Evolutionary conservation across 2,888 invertebrate species (phyloP).

Genomic region (Chalcis sispes): DNA sequence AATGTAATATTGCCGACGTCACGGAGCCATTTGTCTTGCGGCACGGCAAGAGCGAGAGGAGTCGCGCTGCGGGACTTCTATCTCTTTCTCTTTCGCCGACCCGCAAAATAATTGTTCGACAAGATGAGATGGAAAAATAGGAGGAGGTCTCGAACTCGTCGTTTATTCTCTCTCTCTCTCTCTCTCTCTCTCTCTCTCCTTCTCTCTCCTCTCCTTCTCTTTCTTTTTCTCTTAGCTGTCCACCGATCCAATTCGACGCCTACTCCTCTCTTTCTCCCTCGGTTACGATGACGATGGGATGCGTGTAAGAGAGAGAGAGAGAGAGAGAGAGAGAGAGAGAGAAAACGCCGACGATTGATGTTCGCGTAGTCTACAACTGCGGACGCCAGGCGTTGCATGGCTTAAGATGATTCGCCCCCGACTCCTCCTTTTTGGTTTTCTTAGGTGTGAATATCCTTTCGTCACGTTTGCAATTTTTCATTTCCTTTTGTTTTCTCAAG

Average conservation of each 20-base stretch:
- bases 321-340: slow-evolving; percentile 25
- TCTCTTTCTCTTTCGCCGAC: slow-evolving; percentile 58
- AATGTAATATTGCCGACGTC: slow-evolving; percentile 75
- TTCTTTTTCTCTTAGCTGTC: slow-evolving; percentile 54
- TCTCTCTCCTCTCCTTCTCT: slow-evolving; percentile 61
- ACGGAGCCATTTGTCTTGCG: slow-evolving; percentile 74
- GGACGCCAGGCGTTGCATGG: slow-evolving; percentile 41
- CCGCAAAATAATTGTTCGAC: slow-evolving; percentile 71
- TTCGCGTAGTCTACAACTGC: slow-evolving; percentile 52
- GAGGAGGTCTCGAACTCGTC: slow-evolving; percentile 57
- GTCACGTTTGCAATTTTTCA: slow-evolving; percentile 28
- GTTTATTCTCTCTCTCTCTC: slow-evolving; percentile 43
- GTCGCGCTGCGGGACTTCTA: slow-evolving; percentile 71
- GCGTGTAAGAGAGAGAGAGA: neutral
- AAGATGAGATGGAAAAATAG: slow-evolving; percentile 62
- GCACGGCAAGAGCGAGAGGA: slow-evolving; percentile 58
- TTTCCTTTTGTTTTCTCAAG: neutral
- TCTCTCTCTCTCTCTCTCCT: slow-evolving; percentile 27
- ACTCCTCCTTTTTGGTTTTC: slow-evolving; percentile 12
- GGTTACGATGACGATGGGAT: slow-evolving; percentile 12
- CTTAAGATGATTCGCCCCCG: slow-evolving; percentile 49
- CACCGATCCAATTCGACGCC: slow-evolving; percentile 71
- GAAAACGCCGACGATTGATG: slow-evolving; percentile 65
- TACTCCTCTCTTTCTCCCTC: slow-evolving; percentile 59
- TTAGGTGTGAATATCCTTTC: slow-evolving; percentile 54